A percentile compares a stretch with the other conserved stretches of the same genome.
phyloP scores from a whole-genome alignment of 35 echinoderm and acorn worm genomes.

The Nesometra sesokonis region DNA sequence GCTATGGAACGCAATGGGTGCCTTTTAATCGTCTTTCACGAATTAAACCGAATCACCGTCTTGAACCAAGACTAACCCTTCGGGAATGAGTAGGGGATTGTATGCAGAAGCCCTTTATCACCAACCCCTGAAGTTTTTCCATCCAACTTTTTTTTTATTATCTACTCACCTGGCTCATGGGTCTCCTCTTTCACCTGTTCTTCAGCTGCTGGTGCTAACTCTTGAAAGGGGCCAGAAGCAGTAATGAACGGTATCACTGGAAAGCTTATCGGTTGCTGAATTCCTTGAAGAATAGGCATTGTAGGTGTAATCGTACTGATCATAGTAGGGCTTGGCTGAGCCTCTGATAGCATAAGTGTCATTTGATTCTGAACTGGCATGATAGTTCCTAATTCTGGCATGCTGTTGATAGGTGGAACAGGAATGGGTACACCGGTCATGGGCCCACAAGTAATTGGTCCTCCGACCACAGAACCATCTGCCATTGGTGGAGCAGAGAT shows the following conservation, averaged over 20 bases:
- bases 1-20: too few species aligned
- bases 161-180: neutral
- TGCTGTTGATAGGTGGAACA: neutral
- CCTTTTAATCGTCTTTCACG: too few species aligned
- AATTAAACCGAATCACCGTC: too few species aligned
- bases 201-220: neutral
- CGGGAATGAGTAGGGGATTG: too few species aligned
- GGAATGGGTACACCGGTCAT: neutral
- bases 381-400: neutral
- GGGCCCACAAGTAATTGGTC: neutral
- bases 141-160: too few species aligned
- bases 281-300: neutral
- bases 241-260: neutral
- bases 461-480: neutral
- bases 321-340: neutral
- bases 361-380: neutral
- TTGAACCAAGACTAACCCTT: too few species aligned
- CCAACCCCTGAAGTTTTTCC: too few species aligned
- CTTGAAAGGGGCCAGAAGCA: neutral
- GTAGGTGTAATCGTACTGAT: neutral
- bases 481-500: too few species aligned
- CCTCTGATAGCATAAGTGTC: neutral
- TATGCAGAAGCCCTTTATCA: too few species aligned
- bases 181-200: neutral
- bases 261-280: neutral